Percentiles rank a stretch among this genome's conserved stretches.
Evolutionary conservation across 2,797 vertebrate species (phyloP).

Genomic region (Sebastes diaconus): DNA sequence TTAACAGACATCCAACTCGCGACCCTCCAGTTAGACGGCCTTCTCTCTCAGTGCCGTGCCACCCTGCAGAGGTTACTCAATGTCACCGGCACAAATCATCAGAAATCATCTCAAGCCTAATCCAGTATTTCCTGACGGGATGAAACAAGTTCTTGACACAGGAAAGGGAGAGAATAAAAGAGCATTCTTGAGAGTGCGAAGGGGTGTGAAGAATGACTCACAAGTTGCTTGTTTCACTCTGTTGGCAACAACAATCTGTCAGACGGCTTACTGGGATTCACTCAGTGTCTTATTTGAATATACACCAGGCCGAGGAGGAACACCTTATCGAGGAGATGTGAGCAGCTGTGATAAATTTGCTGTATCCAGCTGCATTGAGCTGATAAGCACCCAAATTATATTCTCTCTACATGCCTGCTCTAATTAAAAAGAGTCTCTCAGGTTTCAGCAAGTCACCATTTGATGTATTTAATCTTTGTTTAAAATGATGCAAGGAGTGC

Average conservation of each 20-base stretch:
- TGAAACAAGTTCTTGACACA: conserved; percentile 34
- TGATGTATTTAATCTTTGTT: conserved; percentile 73
- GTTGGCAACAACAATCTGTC: conserved; percentile 64
- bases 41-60: neutral
- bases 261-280: conserved; percentile 56
- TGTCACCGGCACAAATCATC: conserved; percentile 10
- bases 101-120: conserved; percentile 24
- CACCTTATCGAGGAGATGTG: conserved; percentile 77
- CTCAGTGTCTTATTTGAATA: conserved; percentile 67
- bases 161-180: conserved; percentile 29
- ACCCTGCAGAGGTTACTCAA: neutral
- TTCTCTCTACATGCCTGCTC: conserved; percentile 67
- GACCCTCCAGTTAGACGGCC: conserved; percentile 5
- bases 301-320: conserved; percentile 61
- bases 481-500: conserved; percentile 64
- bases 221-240: conserved; percentile 56
- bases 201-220: conserved; percentile 48
- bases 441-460: conserved; percentile 62
- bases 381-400: conserved; percentile 78
- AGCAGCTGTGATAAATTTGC: conserved; percentile 70
- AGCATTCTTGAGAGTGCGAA: conserved; percentile 14
- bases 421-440: conserved; percentile 79
- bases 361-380: conserved; percentile 73
- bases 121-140: conserved; percentile 26
- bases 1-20: neutral